A percentile compares a stretch with the other conserved stretches of the same genome.
Conservation (phyloP, 1,140 invertebrate species). For the Scaptomyza hsui region DNA sequence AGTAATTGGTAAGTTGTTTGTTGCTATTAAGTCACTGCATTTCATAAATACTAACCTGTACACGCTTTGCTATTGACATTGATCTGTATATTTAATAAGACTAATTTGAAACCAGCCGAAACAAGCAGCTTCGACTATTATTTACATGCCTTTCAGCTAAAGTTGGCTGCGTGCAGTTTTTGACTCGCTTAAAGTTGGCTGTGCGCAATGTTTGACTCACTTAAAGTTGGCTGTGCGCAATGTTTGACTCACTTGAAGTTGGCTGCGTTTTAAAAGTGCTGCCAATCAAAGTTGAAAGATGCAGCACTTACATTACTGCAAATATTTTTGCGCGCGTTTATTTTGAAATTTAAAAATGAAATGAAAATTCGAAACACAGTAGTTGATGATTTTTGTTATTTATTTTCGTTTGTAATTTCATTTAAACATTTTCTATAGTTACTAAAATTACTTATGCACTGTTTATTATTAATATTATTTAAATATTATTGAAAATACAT, state of each 20-base stretch:
- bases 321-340: not conserved
- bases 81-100: conserved; percentile 23
- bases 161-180: conserved; percentile 14
- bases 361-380: not conserved
- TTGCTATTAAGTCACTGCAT: not conserved
- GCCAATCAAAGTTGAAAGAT: not conserved
- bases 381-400: conserved; percentile 61
- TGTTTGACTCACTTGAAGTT: conserved; percentile 8
- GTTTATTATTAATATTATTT: conserved; percentile 81
- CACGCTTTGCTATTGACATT: conserved; percentile 83
- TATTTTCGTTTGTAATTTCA: conserved; percentile 83
- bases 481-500: conserved; percentile 83
- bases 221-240: conserved; percentile 20
- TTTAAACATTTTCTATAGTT: conserved; percentile 84
- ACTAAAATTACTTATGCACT: conserved; percentile 84
- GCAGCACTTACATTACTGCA: not conserved
- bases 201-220: not conserved
- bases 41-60: conserved; percentile 69
- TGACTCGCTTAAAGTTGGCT: not conserved
- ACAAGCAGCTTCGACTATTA: not conserved
- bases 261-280: conserved; percentile 17
- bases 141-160: conserved; percentile 11
- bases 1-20: conserved; percentile 46
- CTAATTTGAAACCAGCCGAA: conserved; percentile 10
- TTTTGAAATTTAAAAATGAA: not conserved